Evolutionary conservation across 2,113 vertebrate genomes (phyloP).

Genomic region (Engystomops pustulosus): DNA sequence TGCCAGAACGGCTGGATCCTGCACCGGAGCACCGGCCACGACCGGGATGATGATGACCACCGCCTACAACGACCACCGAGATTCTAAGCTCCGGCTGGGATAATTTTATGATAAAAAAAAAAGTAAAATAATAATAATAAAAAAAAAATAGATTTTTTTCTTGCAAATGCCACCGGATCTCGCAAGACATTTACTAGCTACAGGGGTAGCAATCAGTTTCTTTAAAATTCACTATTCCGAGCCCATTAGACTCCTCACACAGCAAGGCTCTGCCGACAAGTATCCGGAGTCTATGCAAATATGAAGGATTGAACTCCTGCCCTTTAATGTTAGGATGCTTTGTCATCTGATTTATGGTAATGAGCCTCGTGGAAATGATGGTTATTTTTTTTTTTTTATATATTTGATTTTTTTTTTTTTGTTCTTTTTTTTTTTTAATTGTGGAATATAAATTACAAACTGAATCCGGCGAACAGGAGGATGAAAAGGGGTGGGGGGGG

Average conservation of each 20-base stretch:
- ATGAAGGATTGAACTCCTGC: conserved; percentile 73
- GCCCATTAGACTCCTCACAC: conserved; percentile 91
- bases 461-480: conserved; percentile 47
- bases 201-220: conserved; percentile 90
- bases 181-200: conserved; percentile 95
- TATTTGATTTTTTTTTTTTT: conserved; percentile 34
- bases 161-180: conserved; percentile 88
- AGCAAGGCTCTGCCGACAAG: conserved; percentile 89
- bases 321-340: conserved; percentile 77
- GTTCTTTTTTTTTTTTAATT: conserved; percentile 65
- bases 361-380: conserved; percentile 64
- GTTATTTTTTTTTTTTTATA: conserved; percentile 61
- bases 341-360: conserved; percentile 79
- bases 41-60: conserved; percentile 82
- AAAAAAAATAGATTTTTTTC: conserved; percentile 57
- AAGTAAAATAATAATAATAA: too few relatives aligned
- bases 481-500: neutral
- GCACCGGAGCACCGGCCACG: conserved; percentile 82
- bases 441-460: conserved; percentile 76
- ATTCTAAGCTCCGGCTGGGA: conserved; percentile 85
- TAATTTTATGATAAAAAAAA: conserved; percentile 83
- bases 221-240: conserved; percentile 87
- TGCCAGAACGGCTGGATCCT: conserved; percentile 85
- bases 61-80: conserved; percentile 73
- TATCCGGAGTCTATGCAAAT: conserved; percentile 81